phyloP scores from a whole-genome alignment of 2,797 vertebrate species.

The Cryptoprocta ferox region DNA sequence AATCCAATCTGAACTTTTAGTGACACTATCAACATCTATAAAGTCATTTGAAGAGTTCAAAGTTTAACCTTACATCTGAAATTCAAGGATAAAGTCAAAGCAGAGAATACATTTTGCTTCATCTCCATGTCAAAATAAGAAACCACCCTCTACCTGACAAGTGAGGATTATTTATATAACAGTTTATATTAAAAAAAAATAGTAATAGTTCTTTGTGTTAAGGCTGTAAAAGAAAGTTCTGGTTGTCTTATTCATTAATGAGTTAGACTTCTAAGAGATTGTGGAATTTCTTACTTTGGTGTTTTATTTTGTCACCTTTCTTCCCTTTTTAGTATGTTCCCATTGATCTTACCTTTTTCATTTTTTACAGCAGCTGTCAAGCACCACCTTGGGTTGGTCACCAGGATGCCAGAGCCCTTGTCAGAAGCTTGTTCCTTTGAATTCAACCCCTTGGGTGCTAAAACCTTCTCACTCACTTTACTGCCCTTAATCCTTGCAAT shows the following conservation, averaged over 20 bases:
- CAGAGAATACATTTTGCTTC: slow-evolving; percentile 61
- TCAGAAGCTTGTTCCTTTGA: slow-evolving; percentile 58
- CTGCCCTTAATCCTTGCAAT: neutral
- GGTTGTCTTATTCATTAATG: slow-evolving; percentile 59
- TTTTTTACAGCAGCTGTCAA: slow-evolving; percentile 67
- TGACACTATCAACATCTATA: slow-evolving; percentile 60
- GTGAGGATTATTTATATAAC: slow-evolving; percentile 67
- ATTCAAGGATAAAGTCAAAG: slow-evolving; percentile 63
- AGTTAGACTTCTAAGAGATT: slow-evolving; percentile 66
- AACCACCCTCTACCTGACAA: slow-evolving; percentile 46
- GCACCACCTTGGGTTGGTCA: slow-evolving; percentile 46
- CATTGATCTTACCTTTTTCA: slow-evolving; percentile 69
- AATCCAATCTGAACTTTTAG: slow-evolving; percentile 59
- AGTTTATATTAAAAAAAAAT: slow-evolving; percentile 39
- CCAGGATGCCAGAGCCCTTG: slow-evolving; percentile 29
- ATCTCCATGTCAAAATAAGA: slow-evolving; percentile 69
- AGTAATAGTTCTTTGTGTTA: slow-evolving; percentile 50
- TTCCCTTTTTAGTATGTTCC: slow-evolving; percentile 65
- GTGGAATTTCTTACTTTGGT: slow-evolving; percentile 58
- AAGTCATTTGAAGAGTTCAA: slow-evolving; percentile 66
- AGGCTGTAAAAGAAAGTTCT: slow-evolving; percentile 66
- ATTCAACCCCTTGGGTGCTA: neutral
- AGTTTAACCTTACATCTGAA: slow-evolving; percentile 67
- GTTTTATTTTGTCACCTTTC: slow-evolving; percentile 57
- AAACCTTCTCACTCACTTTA: neutral